Percentiles rank a stretch among this genome's conserved stretches.
phyloP scores from a whole-genome alignment of 1,140 invertebrate genomes.

The Fopius arisanus region DNA sequence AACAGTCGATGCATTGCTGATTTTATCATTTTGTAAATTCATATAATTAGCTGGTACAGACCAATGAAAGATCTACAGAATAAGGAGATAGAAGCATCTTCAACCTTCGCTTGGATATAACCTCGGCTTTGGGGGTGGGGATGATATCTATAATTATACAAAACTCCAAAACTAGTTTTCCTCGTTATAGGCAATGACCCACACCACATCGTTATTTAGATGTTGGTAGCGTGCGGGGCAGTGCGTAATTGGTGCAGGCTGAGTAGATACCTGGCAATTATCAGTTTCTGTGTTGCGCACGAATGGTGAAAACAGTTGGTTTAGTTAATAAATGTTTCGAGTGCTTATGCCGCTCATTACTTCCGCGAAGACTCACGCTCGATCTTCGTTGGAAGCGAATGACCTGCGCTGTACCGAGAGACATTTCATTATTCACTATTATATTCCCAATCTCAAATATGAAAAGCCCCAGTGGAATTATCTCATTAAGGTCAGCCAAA shows the following conservation, averaged over 20 bases:
- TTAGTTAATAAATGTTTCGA: slow-evolving; percentile 2
- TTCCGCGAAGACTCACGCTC: neutral
- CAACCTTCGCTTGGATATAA: slow-evolving; percentile 2
- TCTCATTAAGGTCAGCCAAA: neutral
- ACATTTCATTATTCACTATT: no score
- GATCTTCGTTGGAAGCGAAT: neutral
- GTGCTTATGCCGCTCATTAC: neutral
- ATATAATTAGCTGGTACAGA: slow-evolving; percentile 16
- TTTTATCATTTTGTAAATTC: slow-evolving; percentile 20
- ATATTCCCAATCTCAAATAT: no score
- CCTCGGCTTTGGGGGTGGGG: neutral
- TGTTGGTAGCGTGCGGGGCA: neutral
- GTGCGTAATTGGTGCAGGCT: slow-evolving; percentile 4
- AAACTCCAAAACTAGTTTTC: slow-evolving; percentile 21
- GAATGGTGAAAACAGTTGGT: neutral
- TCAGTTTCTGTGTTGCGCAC: neutral
- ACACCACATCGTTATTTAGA: slow-evolving; percentile 15
- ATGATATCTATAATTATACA: slow-evolving; percentile 32
- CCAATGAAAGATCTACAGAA: neutral
- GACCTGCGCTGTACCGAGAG: neutral
- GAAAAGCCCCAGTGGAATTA: no score
- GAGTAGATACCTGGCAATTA: neutral
- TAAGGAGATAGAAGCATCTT: neutral
- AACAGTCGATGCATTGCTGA: neutral
- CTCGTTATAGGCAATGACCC: slow-evolving; percentile 34